phyloP scores from a whole-genome alignment of 2,888 invertebrate species.

The Hypomecis punctinalis region DNA sequence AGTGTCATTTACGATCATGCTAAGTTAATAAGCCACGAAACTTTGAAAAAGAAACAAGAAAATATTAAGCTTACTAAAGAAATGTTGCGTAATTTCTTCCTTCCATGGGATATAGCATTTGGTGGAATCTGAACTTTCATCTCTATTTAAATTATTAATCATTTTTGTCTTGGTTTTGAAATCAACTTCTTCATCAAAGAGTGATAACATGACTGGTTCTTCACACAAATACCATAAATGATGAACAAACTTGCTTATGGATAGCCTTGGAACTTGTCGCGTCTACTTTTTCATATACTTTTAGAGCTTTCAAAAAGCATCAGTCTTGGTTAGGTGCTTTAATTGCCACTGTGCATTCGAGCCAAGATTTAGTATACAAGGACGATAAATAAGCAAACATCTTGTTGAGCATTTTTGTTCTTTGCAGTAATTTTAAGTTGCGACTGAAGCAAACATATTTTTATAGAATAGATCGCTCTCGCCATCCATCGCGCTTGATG shows the following conservation, averaged over 20 bases:
- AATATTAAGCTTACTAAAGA: too few relatives aligned
- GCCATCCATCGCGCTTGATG: slow-evolving; percentile 26
- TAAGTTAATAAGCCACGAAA: too few relatives aligned
- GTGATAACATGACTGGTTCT: not conserved
- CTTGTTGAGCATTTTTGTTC: too few relatives aligned
- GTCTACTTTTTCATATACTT: slow-evolving; percentile 8
- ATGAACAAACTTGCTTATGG: slow-evolving; percentile 3
- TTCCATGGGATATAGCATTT: too few relatives aligned
- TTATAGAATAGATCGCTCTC: slow-evolving; percentile 13
- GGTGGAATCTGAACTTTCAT: too few relatives aligned
- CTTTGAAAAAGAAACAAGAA: too few relatives aligned
- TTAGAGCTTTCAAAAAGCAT: not conserved
- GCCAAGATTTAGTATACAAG: slow-evolving; percentile 11
- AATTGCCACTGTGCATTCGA: slow-evolving; percentile 1
- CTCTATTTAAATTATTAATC: too few relatives aligned
- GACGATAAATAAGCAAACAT: too few relatives aligned
- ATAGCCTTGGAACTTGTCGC: not conserved
- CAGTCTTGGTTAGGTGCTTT: slow-evolving; percentile 6
- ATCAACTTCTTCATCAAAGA: slow-evolving; percentile 18
- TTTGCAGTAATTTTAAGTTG: too few relatives aligned
- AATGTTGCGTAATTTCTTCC: too few relatives aligned
- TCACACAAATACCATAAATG: slow-evolving; percentile 15
- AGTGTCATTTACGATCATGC: too few relatives aligned
- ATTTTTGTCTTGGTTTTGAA: not conserved
- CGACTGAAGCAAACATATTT: too few relatives aligned